Evolutionary conservation across 1,140 invertebrate species (phyloP), one percentile per base, ranked within the genome.

Genomic region (Phortica variegata): DNA sequence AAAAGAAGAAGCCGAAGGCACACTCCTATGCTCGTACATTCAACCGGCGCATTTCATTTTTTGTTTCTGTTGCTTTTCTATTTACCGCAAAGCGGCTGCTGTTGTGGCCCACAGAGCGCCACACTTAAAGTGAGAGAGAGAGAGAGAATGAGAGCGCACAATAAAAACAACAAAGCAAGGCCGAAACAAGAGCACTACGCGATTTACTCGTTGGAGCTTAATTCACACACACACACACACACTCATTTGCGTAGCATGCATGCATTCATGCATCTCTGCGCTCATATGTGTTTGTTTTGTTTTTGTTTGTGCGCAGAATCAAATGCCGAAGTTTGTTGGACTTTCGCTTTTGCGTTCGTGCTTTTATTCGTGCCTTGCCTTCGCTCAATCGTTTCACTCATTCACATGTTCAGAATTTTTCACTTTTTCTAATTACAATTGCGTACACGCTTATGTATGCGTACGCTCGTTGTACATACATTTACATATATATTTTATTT

Each of bases 21-120:
- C 47, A 10, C 23, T 54, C 49, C 34, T 19, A 21, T 29, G 51
- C 47, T 37, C 48, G 47, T 32, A 38, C 50, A 36, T 68, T 68
- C 57, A 68, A 63, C 63, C 63, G 63, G 63, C 60, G 50, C 54
- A 52, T 62, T 58, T 19, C 13, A 44, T 43, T 49, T 52, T 46
- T 23, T 43, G 44, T 31, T 26, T 23, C 32, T 32, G 26, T 29
- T 29, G 26, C 6, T 12, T 29, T 29, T 29, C 12, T n/a, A n/a
- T n/a, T n/a, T n/a, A n/a, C n/a, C n/a, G n/a, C n/a, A n/a, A n/a
- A n/a, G n/a, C n/a, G n/a, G n/a, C n/a, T n/a, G n/a, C n/a, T n/a
- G n/a, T n/a, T n/a, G n/a, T n/a, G n/a, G n/a, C n/a, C n/a, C n/a
- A 42, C 39, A 43, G 39, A 21, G 40, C 19, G 32, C 12, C 7